Conservation (phyloP, 1,140 invertebrate genomes). For the Trypoxylus dichotomus region DNA sequence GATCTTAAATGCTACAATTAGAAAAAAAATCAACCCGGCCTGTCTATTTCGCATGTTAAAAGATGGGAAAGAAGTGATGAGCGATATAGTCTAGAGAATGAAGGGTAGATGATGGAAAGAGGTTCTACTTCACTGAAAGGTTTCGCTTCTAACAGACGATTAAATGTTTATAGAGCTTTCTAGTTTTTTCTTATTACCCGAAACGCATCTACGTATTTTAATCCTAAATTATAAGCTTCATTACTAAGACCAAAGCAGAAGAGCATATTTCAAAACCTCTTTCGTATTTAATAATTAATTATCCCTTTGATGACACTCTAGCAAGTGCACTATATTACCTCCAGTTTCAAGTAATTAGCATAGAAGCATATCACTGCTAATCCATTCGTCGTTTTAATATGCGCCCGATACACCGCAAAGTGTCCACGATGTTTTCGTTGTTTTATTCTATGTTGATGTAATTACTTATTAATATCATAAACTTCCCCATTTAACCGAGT, state of each 20-base stretch:
- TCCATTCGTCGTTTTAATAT: background rate
- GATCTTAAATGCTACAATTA: background rate
- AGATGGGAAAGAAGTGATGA: too few relatives aligned
- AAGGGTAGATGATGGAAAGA: too few relatives aligned
- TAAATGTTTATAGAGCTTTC: too few relatives aligned
- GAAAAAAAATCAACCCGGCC: background rate
- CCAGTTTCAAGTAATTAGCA: background rate
- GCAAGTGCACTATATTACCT: background rate
- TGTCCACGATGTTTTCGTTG: background rate
- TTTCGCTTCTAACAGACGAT: too few relatives aligned
- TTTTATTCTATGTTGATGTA: background rate
- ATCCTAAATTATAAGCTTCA: too few relatives aligned
- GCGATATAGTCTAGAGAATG: too few relatives aligned
- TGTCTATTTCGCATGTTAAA: background rate
- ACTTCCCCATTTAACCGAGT: background rate
- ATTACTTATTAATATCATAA: constrained; percentile 6
- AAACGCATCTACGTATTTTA: too few relatives aligned
- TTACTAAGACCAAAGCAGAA: too few relatives aligned
- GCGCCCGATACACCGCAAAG: background rate
- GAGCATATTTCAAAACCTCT: background rate
- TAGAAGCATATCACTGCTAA: background rate
- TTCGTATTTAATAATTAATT: background rate
- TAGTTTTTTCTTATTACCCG: too few relatives aligned
- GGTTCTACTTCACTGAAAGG: too few relatives aligned
- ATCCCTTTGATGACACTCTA: background rate